Evolutionary conservation across 1,140 invertebrate genomes (phyloP).

Genomic region (Lutraria rhynchaena): DNA sequence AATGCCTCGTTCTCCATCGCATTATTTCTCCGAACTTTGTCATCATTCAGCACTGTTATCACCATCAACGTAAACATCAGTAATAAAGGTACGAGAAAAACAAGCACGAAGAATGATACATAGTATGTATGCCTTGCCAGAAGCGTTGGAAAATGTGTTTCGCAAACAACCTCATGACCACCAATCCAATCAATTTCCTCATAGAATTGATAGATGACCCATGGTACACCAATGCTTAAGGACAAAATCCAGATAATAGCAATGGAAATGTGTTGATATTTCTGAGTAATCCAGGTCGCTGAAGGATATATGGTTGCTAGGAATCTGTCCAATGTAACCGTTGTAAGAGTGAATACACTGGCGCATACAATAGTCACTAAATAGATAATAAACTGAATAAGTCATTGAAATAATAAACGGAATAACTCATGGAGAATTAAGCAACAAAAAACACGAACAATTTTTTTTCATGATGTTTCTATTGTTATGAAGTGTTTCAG

Average conservation of each 20-base stretch:
- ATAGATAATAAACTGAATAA: too few relatives aligned
- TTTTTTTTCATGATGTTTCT: too few relatives aligned
- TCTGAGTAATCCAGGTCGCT: constrained; percentile 49
- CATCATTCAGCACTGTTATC: constrained; percentile 11
- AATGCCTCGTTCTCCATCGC: not conserved
- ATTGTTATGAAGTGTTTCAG: not conserved
- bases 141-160: constrained; percentile 42
- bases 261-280: constrained; percentile 88
- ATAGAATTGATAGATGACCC: constrained; percentile 51
- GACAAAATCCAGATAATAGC: constrained; percentile 90
- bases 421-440: constrained; percentile 75
- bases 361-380: constrained; percentile 98
- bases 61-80: constrained; percentile 51
- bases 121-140: constrained; percentile 9
- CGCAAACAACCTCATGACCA: constrained; percentile 44
- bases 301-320: constrained; percentile 32
- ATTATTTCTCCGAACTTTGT: not conserved
- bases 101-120: constrained; percentile 38
- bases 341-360: constrained; percentile 97
- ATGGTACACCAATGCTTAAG: constrained; percentile 30
- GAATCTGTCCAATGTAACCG: constrained; percentile 44
- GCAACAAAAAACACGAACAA: not conserved
- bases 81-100: constrained; percentile 46
- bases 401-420: too few relatives aligned
- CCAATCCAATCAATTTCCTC: constrained; percentile 57